Percentiles rank a stretch among this genome's conserved stretches.
These are phyloP conservation scores for Harpagoxenus sublaevis DNA, from an alignment of 2,888 invertebrate genomes.

Conservation along the genomic window DNA sequence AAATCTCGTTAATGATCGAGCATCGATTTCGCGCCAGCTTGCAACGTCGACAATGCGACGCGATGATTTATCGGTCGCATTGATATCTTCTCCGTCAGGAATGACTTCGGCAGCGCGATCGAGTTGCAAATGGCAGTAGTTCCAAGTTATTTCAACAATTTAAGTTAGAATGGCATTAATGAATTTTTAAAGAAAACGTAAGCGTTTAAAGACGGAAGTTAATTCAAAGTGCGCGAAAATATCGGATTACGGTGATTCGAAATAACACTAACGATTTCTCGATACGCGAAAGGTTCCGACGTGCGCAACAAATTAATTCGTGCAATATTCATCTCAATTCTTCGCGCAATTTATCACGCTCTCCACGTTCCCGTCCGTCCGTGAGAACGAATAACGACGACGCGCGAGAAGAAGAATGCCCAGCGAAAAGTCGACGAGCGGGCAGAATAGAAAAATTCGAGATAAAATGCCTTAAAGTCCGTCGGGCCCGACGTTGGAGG, in stretches of 20 bases:
- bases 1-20: constrained; percentile 73
- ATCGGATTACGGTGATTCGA: constrained; percentile 5
- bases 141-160: constrained; percentile 10
- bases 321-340: constrained; percentile 52
- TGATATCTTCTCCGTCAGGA: constrained; percentile 20
- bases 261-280: constrained; percentile 15
- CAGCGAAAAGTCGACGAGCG: constrained; percentile 17
- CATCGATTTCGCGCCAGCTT: constrained; percentile 69
- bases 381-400: constrained; percentile 42
- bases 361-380: not conserved
- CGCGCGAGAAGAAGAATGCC: constrained; percentile 12
- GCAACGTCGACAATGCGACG: constrained; percentile 35
- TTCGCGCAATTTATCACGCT: constrained; percentile 47
- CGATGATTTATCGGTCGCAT: constrained; percentile 39
- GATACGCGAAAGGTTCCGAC: not conserved
- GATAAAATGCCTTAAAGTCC: constrained; percentile 60
- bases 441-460: constrained; percentile 62
- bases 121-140: constrained; percentile 18
- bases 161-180: constrained; percentile 1
- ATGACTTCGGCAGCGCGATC: not conserved
- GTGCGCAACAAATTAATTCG: constrained; percentile 41
- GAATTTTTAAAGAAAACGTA: constrained; percentile 16
- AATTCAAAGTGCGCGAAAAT: not conserved
- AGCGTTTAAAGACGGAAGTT: not conserved
- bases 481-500: constrained; percentile 17